Conservation (phyloP, 1,140 invertebrate species). For the Drosophila mayri region DNA sequence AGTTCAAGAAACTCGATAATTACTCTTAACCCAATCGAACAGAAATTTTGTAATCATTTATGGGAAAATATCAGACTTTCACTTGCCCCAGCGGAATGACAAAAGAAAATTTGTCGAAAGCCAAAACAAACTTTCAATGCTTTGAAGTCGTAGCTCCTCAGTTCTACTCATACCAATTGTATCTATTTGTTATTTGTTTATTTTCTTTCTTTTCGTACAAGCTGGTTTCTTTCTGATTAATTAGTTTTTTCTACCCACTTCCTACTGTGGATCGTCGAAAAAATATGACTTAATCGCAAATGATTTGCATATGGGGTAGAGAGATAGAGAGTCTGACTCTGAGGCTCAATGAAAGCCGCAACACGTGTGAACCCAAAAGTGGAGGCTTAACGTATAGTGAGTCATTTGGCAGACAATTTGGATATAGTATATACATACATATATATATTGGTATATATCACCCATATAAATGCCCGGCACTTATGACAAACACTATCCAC, state of each 20-base stretch:
- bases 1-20: slow-evolving; percentile 19
- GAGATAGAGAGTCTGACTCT: background rate
- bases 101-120: slow-evolving; percentile 40
- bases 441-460: slow-evolving; percentile 12
- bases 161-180: slow-evolving; percentile 34
- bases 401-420: slow-evolving; percentile 10
- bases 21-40: slow-evolving; percentile 20
- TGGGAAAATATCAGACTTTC: slow-evolving; percentile 34
- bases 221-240: slow-evolving; percentile 50
- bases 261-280: slow-evolving; percentile 20
- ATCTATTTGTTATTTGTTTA: slow-evolving; percentile 9
- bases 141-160: slow-evolving; percentile 5
- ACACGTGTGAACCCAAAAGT: slow-evolving; percentile 43
- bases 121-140: slow-evolving; percentile 26
- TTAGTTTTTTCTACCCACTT: slow-evolving; percentile 37
- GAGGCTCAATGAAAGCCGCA: slow-evolving; percentile 23
- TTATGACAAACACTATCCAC: slow-evolving; percentile 25
- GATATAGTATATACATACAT: background rate
- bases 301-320: slow-evolving; percentile 47
- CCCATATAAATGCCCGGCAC: slow-evolving; percentile 14
- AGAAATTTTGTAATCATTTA: slow-evolving; percentile 17
- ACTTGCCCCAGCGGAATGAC: slow-evolving; percentile 22
- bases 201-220: slow-evolving; percentile 17
- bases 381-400: slow-evolving; percentile 25
- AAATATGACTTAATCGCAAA: slow-evolving; percentile 48